Conservation (phyloP, 2,888 invertebrate species). For the Andrena camellia region DNA sequence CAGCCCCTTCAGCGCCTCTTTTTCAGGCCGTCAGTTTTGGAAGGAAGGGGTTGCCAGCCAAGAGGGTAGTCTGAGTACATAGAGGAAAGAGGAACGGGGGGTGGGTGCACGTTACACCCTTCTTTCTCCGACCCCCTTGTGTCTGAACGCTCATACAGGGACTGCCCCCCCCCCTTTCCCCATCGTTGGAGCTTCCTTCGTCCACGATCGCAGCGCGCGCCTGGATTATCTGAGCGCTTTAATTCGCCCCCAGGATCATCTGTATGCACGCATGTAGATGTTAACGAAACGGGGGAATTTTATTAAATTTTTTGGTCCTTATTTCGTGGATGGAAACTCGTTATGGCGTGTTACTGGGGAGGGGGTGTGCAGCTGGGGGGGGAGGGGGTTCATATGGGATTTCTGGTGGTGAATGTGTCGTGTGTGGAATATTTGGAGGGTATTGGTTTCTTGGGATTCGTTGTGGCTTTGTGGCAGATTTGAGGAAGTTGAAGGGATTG, state of each 20-base stretch:
- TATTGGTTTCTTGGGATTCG: too few relatives aligned
- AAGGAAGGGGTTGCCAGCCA: constrained; percentile 55
- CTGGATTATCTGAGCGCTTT: constrained; percentile 20
- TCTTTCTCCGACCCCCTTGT: constrained; percentile 16
- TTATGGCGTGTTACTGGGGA: too few relatives aligned
- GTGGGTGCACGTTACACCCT: constrained; percentile 27
- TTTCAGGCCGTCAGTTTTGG: constrained; percentile 56
- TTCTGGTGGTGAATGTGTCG: too few relatives aligned
- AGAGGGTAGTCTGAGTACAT: constrained; percentile 54
- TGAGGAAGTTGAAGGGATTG: too few relatives aligned
- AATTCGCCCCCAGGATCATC: constrained; percentile 6
- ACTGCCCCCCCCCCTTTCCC: background rate
- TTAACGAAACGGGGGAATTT: background rate
- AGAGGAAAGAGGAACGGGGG: background rate
- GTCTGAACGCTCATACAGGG: constrained; percentile 13
- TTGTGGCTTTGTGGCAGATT: too few relatives aligned
- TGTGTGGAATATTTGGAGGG: too few relatives aligned
- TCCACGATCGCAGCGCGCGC: constrained; percentile 23
- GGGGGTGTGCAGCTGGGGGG: too few relatives aligned
- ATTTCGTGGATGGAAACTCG: background rate
- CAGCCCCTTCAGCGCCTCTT: constrained; percentile 62
- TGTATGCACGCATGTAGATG: background rate
- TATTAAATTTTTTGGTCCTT: background rate
- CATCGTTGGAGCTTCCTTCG: constrained; percentile 7
- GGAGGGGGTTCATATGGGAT: too few relatives aligned